Conservation (phyloP, 2,797 vertebrate genomes). For the Macrochelys suwanniensis region DNA sequence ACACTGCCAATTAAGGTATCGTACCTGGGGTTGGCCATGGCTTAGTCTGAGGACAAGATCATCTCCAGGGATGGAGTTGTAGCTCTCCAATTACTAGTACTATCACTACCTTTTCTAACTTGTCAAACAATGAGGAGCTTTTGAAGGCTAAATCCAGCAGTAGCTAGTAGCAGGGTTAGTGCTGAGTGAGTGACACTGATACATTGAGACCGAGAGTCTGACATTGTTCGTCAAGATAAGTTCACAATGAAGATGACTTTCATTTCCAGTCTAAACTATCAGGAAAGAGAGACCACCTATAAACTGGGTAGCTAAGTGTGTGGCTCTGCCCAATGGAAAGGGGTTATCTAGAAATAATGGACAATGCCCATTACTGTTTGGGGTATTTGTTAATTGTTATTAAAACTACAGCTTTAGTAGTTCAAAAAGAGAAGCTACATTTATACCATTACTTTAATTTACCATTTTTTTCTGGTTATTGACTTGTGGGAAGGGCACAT, state of each 20-base stretch:
- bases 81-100: constrained; percentile 78
- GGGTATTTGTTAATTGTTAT: neutral
- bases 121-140: constrained; percentile 74
- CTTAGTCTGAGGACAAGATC: constrained; percentile 80
- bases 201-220: constrained; percentile 65
- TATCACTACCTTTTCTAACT: constrained; percentile 69
- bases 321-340: neutral
- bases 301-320: neutral
- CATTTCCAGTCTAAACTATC: constrained; percentile 56
- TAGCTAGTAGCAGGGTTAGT: constrained; percentile 72
- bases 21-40: constrained; percentile 70
- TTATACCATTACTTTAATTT: neutral
- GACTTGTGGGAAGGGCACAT: neutral
- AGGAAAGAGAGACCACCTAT: constrained; percentile 25
- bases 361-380: neutral
- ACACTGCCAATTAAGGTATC: constrained; percentile 73
- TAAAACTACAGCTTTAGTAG: neutral
- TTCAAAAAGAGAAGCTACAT: neutral
- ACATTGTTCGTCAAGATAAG: constrained; percentile 77
- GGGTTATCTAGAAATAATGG: neutral
- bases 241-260: constrained; percentile 79
- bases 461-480: accelerated
- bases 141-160: constrained; percentile 81
- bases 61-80: constrained; percentile 75
- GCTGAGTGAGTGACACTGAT: constrained; percentile 78